Evolutionary conservation across 2,113 vertebrate genomes (phyloP), one percentile per base, ranked within the genome.

Genomic region (Piaya cayana): DNA sequence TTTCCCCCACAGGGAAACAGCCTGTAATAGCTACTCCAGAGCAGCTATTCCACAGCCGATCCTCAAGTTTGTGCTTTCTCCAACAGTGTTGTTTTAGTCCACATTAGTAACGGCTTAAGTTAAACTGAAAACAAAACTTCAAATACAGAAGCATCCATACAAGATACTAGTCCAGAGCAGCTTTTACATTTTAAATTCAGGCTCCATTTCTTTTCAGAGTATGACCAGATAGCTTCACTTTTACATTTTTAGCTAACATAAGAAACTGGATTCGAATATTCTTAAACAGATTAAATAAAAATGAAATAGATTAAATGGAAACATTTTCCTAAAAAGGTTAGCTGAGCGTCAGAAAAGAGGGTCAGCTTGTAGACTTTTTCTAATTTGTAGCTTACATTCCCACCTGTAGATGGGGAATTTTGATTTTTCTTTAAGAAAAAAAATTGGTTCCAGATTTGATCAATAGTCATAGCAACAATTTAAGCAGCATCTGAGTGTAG

Each of bases 1-100:
- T 85, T 58, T n/a, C n/a, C 90, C 69, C 75, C 49, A 58, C 23
- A 88, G 82, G 95, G 50, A 90, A 93, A 96, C 22, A 78, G 14
- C 17, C 58, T 76, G 25, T 58, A 90, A 69, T 15, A 93, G 43
- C 27, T 87, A 82, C 69, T 82, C 56, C 53, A 85, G 74, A 94
- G 43, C 23, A 91, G 67, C 69, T 91, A 82, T 82, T 70, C 39
- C 70, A 79, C 84, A 91, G 82, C 62, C 71, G 78, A 86, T 68
- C 32, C 81, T 87, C 3, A 3, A 50, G 39, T 90, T 68, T 72
- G 39, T 76, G 62, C 49, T 60, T 79, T 84, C 84, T 85, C 78
- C 70, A 32, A 84, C 23, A 21, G 18, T 59, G 55, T 13, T 56
- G 82, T 91, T 91, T 71, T 14, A 78, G 42, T 34, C 26, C 27